Base-by-base conservation (phyloP, 2,888 invertebrate genomes). In the Brenthis ino region DNA sequence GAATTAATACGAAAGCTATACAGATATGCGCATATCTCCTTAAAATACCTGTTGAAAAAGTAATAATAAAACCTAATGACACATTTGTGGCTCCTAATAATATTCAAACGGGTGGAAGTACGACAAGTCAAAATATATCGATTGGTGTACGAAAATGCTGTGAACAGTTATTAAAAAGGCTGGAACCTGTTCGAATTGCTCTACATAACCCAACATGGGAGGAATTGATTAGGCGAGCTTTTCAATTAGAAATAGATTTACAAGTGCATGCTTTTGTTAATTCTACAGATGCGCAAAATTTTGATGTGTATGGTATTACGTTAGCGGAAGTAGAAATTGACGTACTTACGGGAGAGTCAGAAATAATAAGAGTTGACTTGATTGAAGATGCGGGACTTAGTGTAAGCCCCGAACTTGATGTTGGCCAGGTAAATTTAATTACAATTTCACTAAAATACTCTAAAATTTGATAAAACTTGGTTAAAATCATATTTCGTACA, bases 311-410 rank as follows among this genome's bases (percentile, higher is more conserved):
- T 77, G 95, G 95, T 6, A 85, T 94, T 0, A 86, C 93, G n/a
- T 89, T 94, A 8, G 84, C 94, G 4, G 96, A 97, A 86, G 94
- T 96, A 0, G 96, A 96, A 83, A 82, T 97, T 0, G 96, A 97
- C 81, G 85, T 96, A 8, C 84, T 97, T n/a, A 97, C 97, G 0
- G 97, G 97, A n/a, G 95, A 96, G 79, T 93, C 94, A 76, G 86
- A 95, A 75, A 82, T 96, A 3, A 81, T 84, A 2, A 91, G 96
- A 70, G 95, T 95, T 0, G 96, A 96, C 79, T 80, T 96, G 63
- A 81, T 95, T 20, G 95, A 96, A 84, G 96, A 96, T 79, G 93
- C 93, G 3, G 96, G 96, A 5, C 89, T 94, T 70, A 95, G 95
- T 83, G 82, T 96, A 72, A 96, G 94, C 83, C 96, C 96, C 24